Evolutionary conservation across 37 sponge, comb jelly and placozoan species (phyloP), one percentile per base, ranked within the genome.

Genomic region (Tethya wilhelma): DNA sequence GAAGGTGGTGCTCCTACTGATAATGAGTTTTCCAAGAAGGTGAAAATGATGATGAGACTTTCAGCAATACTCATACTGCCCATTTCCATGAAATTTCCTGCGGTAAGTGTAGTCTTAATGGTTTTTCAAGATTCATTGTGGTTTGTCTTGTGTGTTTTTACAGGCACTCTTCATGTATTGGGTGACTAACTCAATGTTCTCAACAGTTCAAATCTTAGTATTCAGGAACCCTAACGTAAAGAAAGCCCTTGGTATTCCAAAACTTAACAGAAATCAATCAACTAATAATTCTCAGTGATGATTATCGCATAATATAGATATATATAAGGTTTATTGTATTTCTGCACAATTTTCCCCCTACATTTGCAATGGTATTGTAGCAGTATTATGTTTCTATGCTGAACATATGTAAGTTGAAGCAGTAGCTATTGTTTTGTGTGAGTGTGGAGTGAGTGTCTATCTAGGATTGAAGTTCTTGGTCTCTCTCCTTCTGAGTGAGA

Each of bases 161-260:
- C 75, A 95, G 93, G 90, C 75, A 1, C 32, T 88, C 45, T 89
- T 91, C 67, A 79, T 88, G 76, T 95, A 95, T 62, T 92, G 89
- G 89, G 44, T 95, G 4, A 79, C 93, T 30, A 78, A 83, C 39
- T 65, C 83, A 26, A 0, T 78, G 0, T 46, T 81, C 55, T 68
- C 77, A 31, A 76, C 86, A 29, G 73, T 20, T 25, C 89, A 88
- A 64, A 88, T 90, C 26, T 19, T 88, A 20, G 3, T 88, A 12
- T 67, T 95, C 39, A 83, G 64, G 55, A 39, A 44, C 30, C 86
- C 82, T 8, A 12, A 34, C 1, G 79, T 91, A 0, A 82, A 92
- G 31, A 45, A n/a, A 11, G 34, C 38, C 6, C 56, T 94, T 12
- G 89, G 89, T 23, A 88, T 95, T 57, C 96, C 93, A 34, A 30